phyloP scores from a whole-genome alignment of 2,113 vertebrate species.

The Oncorhynchus mykiss region DNA sequence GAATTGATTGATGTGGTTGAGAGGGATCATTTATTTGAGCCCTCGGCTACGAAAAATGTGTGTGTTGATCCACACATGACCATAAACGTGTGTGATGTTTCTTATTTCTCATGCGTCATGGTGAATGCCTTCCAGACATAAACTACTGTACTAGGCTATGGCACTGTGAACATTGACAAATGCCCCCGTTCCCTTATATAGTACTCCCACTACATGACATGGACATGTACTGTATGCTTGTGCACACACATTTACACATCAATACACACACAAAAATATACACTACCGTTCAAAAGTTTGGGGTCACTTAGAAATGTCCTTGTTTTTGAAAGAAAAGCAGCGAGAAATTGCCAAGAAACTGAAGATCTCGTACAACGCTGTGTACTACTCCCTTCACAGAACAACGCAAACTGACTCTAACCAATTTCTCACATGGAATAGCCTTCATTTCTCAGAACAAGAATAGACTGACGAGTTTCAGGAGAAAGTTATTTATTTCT shows the following conservation, averaged over 20 bases:
- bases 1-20: slow-evolving; percentile 17
- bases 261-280: not conserved
- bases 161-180: slow-evolving; percentile 16
- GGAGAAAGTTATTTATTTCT: too few species aligned
- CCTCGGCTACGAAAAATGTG: not conserved
- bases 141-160: not conserved
- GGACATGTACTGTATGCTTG: not conserved
- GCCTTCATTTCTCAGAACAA: too few species aligned
- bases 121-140: slow-evolving; percentile 3
- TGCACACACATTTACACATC: not conserved
- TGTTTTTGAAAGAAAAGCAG: too few species aligned
- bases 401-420: too few species aligned
- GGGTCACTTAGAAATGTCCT: too few species aligned
- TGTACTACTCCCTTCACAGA: too few species aligned
- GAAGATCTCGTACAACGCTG: too few species aligned
- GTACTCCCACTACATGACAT: not conserved
- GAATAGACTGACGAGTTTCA: too few species aligned
- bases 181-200: not conserved
- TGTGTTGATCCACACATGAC: not conserved
- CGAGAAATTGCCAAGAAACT: too few species aligned
- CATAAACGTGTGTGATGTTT: not conserved
- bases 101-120: not conserved
- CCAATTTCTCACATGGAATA: too few species aligned
- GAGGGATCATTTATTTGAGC: not conserved
- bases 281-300: too few species aligned